Evolutionary conservation across 2,888 invertebrate species (phyloP).

Genomic region (Hymenopus coronatus): DNA sequence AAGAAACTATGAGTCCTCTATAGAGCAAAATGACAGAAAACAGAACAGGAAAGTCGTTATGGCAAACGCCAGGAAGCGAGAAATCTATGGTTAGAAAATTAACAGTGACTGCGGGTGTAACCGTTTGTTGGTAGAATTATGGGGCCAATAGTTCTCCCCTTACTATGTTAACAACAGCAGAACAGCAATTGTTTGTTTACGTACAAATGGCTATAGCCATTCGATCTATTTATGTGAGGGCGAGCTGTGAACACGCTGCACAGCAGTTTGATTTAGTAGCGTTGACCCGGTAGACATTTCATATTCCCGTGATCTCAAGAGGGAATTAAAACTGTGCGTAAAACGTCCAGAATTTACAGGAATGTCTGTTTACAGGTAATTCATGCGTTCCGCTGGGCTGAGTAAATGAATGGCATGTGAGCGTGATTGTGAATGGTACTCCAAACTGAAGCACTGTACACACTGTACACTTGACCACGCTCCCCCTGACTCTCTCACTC

Average conservation of each 20-base stretch:
- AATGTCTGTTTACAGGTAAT: background rate
- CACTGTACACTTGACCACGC: no score
- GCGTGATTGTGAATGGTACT: background rate
- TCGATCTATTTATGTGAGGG: background rate
- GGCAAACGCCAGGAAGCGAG: background rate
- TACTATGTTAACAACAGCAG: background rate
- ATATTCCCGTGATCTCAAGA: background rate
- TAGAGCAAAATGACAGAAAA: no score
- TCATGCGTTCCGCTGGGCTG: background rate
- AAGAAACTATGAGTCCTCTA: no score
- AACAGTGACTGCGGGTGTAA: background rate
- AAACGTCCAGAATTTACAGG: background rate
- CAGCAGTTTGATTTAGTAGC: background rate
- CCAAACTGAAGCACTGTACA: background rate
- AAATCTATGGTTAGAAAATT: background rate
- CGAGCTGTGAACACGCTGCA: background rate
- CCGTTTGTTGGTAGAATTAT: background rate
- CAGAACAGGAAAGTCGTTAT: background rate
- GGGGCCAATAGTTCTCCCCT: background rate
- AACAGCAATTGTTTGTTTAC: background rate
- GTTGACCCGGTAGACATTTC: background rate
- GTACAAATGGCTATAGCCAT: background rate
- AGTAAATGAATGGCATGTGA: background rate
- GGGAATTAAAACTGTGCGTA: background rate
- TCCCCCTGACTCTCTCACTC: background rate